Evolutionary conservation across 2,797 vertebrate species (phyloP), one percentile per base, ranked within the genome.

Genomic region (Bradypus variegatus): DNA sequence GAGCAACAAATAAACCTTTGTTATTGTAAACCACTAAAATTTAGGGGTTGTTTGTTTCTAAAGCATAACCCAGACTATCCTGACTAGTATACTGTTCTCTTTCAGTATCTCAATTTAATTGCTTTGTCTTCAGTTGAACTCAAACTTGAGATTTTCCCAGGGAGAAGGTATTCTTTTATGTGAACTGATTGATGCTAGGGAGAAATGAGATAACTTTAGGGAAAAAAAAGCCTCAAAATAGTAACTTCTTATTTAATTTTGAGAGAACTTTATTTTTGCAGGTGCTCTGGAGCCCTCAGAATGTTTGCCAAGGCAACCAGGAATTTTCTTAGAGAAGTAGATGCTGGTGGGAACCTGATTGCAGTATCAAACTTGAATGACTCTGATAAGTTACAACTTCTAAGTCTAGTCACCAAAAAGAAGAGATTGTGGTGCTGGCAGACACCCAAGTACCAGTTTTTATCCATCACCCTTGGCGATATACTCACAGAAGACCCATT

Each of bases 221-320:
- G 15, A 21, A 15, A 55, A 83, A 65, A 91, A 76, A 15, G 0
- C 29, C 21, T 55, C n/a, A n/a, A 91, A 94, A 88, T 91, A 89
- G 75, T 92, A 31, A 73, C 93, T 69, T n/a, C 27, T 14, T 67
- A 1, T 76, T 92, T 86, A 62, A 91, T 53, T 78, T 94, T 83
- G 70, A 62, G 77, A 76, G 55, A 77, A 16, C 1, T 82, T 76
- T 48, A 45, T 82, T 91, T 29, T 94, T 95, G 38, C 91, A 98
- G 97, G 82, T 88, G 75, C 93, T 92, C 65, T 75, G 72, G 69
- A 95, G 92, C 76, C 19, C 48, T n/a, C 13, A 95, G 96, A 85
- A 99, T 99, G 99, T 99, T 99, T 96, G 98, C 98, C 92, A 98
- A 98, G 95, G 99, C 99, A 69, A 98, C 99, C 14, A 98, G 96